These are phyloP conservation scores for Cairina moschata DNA, from an alignment of 2,113 vertebrate species.

Conservation along the genomic window DNA sequence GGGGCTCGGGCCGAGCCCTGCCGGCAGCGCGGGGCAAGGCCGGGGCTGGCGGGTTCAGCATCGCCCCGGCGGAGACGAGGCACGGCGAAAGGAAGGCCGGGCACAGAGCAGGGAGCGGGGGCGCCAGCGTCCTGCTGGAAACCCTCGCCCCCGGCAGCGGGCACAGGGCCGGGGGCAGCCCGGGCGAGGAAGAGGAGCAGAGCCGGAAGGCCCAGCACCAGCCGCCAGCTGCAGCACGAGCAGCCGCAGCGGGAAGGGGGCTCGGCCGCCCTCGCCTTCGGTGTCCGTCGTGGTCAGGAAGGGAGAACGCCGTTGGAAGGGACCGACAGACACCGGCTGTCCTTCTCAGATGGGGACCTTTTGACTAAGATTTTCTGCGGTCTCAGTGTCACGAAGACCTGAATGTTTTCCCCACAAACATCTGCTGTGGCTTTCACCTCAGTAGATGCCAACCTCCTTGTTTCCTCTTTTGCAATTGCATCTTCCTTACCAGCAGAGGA, in stretches of 20 bases:
- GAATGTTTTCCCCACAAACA: background rate
- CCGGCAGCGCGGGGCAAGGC: fast-evolving
- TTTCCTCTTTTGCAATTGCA: background rate
- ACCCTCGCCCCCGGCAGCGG: fast-evolving
- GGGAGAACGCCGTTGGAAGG: background rate
- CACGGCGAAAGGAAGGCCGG: fast-evolving
- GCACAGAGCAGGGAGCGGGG: fast-evolving
- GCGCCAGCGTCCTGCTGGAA: fast-evolving
- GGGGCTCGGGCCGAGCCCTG: fast-evolving
- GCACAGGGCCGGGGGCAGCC: fast-evolving
- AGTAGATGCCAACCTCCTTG: background rate
- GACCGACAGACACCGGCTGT: background rate
- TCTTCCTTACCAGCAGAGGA: background rate
- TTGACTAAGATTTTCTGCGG: background rate
- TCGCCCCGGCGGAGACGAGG: fast-evolving
- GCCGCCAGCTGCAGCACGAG: fast-evolving
- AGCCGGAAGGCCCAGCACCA: no score
- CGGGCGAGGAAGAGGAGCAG: background rate
- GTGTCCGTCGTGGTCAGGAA: background rate
- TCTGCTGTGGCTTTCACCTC: background rate
- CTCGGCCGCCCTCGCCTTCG: background rate
- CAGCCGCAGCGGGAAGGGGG: fast-evolving
- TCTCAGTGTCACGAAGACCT: background rate
- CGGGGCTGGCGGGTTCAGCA: background rate
- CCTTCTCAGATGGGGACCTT: fast-evolving